Conservation (phyloP, 2,888 invertebrate species). For the Standfussiana lucernea region DNA sequence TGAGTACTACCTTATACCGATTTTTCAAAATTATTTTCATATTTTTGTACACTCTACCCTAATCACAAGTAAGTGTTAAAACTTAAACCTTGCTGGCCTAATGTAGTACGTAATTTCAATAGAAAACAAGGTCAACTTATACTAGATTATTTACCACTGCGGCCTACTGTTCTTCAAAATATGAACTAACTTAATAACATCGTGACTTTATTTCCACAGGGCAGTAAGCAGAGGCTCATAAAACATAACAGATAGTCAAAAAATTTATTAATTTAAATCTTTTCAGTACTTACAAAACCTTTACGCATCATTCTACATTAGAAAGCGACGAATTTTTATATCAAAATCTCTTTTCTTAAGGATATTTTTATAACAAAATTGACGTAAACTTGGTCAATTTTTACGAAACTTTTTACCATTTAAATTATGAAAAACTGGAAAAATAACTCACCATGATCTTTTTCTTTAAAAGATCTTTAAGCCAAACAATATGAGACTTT, state of each 20-base stretch:
- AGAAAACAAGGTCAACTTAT: too few species aligned
- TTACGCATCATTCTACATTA: too few species aligned
- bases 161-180: neutral
- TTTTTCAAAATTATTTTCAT: too few species aligned
- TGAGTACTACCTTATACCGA: neutral
- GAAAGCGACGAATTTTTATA: too few species aligned
- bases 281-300: neutral
- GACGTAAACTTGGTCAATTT: conserved; percentile 11
- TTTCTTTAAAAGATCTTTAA: neutral
- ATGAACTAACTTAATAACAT: neutral
- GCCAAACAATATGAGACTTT: neutral
- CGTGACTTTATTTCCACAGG: neutral
- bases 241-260: neutral
- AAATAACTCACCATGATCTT: neutral
- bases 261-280: neutral
- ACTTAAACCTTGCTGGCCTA: too few species aligned
- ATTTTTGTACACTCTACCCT: neutral
- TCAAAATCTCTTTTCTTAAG: neutral
- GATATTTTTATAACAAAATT: too few species aligned
- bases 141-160: neutral
- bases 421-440: neutral
- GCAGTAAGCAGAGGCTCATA: neutral
- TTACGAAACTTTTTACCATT: neutral
- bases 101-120: too few species aligned
- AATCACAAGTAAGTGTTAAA: neutral